Percentiles rank a stretch among this genome's conserved stretches.
Evolutionary conservation across 2,888 invertebrate species (phyloP).

Genomic region (Lepidochitona cinerea): DNA sequence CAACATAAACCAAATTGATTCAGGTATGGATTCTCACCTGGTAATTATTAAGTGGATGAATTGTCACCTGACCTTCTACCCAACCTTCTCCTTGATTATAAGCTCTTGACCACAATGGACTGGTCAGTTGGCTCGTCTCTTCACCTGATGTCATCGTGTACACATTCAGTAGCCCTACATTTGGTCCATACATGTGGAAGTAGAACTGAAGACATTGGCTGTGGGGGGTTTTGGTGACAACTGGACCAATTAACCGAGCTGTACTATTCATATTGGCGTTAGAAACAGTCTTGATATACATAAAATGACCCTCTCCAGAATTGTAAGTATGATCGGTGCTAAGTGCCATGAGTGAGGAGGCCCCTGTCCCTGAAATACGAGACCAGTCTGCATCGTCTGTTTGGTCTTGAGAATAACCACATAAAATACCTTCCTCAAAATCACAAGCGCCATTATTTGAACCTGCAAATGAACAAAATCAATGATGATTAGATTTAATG

Average conservation of each 20-base stretch:
- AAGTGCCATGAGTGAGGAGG: slow-evolving; percentile 52
- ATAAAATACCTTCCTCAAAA: slow-evolving; percentile 33
- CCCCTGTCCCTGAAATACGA: slow-evolving; percentile 41
- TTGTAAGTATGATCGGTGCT: slow-evolving; percentile 46
- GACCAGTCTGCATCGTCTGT: slow-evolving; percentile 49
- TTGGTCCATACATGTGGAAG: slow-evolving; percentile 61
- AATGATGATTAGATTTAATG: not conserved
- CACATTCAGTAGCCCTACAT: slow-evolving; percentile 50
- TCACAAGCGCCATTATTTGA: slow-evolving; percentile 14
- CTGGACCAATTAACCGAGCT: slow-evolving; percentile 41
- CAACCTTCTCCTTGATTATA: slow-evolving; percentile 58
- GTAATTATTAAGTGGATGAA: no score
- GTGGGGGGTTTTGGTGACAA: slow-evolving; percentile 33
- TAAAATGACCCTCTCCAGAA: slow-evolving; percentile 50
- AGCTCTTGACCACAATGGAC: slow-evolving; percentile 41
- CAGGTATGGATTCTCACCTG: no score
- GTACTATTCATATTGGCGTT: slow-evolving; percentile 43
- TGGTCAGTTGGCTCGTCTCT: not conserved
- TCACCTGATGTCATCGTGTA: slow-evolving; percentile 30
- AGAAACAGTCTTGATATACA: slow-evolving; percentile 53
- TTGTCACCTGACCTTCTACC: slow-evolving; percentile 44
- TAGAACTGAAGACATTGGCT: slow-evolving; percentile 47
- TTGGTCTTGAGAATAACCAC: slow-evolving; percentile 46
- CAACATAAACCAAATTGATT: no score
- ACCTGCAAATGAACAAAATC: not conserved